Evolutionary conservation across 2,797 vertebrate species (phyloP), one percentile per base, ranked within the genome.

Genomic region (Myotis findleyi): DNA sequence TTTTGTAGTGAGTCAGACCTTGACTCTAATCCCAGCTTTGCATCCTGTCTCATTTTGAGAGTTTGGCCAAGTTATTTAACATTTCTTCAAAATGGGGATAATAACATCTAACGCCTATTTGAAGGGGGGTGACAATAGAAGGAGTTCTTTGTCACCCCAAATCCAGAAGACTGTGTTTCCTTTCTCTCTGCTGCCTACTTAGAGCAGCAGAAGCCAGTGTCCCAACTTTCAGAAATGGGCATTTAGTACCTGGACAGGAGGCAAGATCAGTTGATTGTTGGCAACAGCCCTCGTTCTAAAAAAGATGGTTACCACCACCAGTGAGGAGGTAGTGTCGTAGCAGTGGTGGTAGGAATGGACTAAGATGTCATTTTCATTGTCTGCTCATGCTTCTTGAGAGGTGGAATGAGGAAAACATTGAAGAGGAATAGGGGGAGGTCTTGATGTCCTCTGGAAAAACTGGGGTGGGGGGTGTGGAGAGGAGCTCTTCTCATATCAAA

Each of bases 1-100:
- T 66, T 88, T 80, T 36, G 6, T 49, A 55, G 77, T 64, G 80
- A 87, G 33, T 92, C 80, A 94, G 86, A 89, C 21, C 53, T 62
- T 93, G 89, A 77, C 49, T 77, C 23, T 73, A 23, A 87, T 49
- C 23, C 62, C 62, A 91, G 17, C 47, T 81, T 84, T 89, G 18
- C 38, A 53, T 82, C 57, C 73, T 71, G 44, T 49, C 73, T 88
- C 49, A 73, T 82, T 55, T 23, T 33, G 33, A 75, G 64, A 59
- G 49, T 79, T 59, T 55, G 59, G 77, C 25, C 30, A 71, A 75
- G 57, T 41, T 72, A 73, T 25, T 93, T 91, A 77, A 18, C 27
- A 62, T 81, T 27, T 89, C 66, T 87, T 64, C 33, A 91, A 96
- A 93, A 44, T 33, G 33, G 79, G 7, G 4, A 72, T 59, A 23